These are phyloP conservation scores for Bombus haemorrhoidalis DNA, from an alignment of 1,140 invertebrate genomes.

Conservation along the genomic window DNA sequence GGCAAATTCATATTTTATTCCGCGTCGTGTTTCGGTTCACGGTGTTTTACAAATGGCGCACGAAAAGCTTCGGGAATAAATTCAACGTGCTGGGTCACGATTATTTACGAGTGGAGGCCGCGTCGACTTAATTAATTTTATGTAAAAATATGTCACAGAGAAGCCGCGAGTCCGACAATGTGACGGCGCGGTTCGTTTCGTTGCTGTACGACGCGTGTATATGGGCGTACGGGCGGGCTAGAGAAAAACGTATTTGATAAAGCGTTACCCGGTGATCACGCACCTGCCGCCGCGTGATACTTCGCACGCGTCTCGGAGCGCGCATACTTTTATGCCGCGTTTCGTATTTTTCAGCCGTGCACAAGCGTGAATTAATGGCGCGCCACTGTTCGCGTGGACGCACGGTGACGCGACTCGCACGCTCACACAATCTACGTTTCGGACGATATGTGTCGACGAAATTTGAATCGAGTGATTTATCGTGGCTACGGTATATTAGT, in stretches of 20 bases:
- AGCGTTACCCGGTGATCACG: constrained; percentile 41
- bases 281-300: constrained; percentile 54
- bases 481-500: neutral
- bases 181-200: neutral
- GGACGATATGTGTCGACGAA: neutral
- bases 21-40: neutral
- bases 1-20: constrained; percentile 18
- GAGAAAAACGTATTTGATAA: constrained; percentile 45
- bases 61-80: constrained; percentile 23
- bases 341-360: constrained; percentile 24
- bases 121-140: constrained; percentile 45
- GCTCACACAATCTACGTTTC: neutral
- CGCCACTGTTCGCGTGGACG: neutral
- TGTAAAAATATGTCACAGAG: constrained; percentile 31
- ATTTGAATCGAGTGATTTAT: constrained; percentile 1
- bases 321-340: constrained; percentile 20
- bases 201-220: neutral
- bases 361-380: constrained; percentile 48
- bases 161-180: neutral
- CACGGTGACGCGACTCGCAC: neutral
- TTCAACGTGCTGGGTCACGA: neutral
- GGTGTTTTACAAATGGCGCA: neutral
- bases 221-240: neutral
- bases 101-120: constrained; percentile 10
- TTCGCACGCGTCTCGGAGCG: constrained; percentile 10